Conservation (phyloP, 2,797 vertebrate species). For the Botia almorhae region DNA sequence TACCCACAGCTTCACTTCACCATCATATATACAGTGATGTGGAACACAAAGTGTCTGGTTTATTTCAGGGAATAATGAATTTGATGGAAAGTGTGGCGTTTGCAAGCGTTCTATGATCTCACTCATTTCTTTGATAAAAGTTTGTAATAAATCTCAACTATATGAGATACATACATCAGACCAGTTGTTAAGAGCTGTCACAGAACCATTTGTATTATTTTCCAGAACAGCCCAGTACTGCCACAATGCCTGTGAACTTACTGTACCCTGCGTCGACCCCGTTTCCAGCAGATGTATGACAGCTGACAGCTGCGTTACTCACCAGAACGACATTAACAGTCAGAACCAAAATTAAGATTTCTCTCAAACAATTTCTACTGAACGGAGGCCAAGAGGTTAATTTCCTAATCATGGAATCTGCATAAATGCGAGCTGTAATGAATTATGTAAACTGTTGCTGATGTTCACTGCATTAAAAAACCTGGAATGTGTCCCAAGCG, state of each 20-base stretch:
- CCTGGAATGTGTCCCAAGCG: constrained; percentile 32
- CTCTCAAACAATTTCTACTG: constrained; percentile 65
- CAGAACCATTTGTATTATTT: background rate
- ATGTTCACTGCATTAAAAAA: constrained; percentile 41
- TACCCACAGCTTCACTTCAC: constrained; percentile 44
- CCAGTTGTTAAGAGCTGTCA: constrained; percentile 3
- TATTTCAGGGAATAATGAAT: constrained; percentile 48
- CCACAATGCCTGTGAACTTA: constrained; percentile 25
- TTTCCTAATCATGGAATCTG: constrained; percentile 76
- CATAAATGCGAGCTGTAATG: constrained; percentile 61
- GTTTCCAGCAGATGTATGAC: constrained; percentile 73
- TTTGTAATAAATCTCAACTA: constrained; percentile 31
- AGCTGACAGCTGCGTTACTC: constrained; percentile 78
- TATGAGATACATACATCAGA: constrained; percentile 19
- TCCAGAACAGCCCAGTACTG: constrained; percentile 26
- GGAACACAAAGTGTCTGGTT: constrained; percentile 49
- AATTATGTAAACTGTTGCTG: constrained; percentile 58
- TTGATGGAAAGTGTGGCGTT: constrained; percentile 14
- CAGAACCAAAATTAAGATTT: constrained; percentile 62
- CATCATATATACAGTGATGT: constrained; percentile 47
- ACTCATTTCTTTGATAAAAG: constrained; percentile 26
- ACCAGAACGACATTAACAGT: constrained; percentile 64
- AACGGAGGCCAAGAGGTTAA: constrained; percentile 71
- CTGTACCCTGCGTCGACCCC: constrained; percentile 23
- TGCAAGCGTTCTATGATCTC: constrained; percentile 29